Percentiles rank a stretch among this genome's conserved stretches.
Conservation (phyloP, 1,140 invertebrate genomes). For the Drosophila tropicalis region DNA sequence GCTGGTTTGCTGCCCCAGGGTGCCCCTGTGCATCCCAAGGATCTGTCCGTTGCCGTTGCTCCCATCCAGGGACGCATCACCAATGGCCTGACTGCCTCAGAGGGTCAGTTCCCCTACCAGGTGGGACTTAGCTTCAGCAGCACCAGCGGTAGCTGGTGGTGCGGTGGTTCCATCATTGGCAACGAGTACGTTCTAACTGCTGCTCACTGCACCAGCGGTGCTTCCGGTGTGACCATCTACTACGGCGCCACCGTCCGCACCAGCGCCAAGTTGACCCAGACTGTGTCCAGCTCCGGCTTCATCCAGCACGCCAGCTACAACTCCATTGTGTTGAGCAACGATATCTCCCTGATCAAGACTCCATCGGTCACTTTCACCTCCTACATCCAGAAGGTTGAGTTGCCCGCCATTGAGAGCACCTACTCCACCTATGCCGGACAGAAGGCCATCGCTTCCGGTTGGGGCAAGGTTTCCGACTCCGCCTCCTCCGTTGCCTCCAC, state of each 20-base stretch:
- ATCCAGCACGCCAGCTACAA: slow-evolving; percentile 56
- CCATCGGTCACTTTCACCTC: slow-evolving; percentile 21
- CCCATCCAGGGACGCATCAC: slow-evolving; percentile 62
- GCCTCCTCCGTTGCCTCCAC: slow-evolving; percentile 27
- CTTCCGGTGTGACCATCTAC: slow-evolving; percentile 44
- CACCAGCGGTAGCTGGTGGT: slow-evolving; percentile 81
- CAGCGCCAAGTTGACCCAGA: slow-evolving; percentile 25
- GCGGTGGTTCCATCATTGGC: slow-evolving; percentile 86
- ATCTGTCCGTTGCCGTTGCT: slow-evolving; percentile 15
- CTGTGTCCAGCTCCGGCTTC: slow-evolving; percentile 30
- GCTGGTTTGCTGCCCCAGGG: slow-evolving; percentile 13
- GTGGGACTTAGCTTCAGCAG: slow-evolving; percentile 80
- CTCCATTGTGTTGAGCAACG: slow-evolving; percentile 39
- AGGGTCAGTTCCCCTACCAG: slow-evolving; percentile 84
- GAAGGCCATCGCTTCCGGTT: slow-evolving; percentile 53
- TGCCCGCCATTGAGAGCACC: slow-evolving; percentile 34
- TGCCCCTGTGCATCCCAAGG: slow-evolving; percentile 34
- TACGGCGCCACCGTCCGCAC: slow-evolving; percentile 53
- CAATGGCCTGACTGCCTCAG: slow-evolving; percentile 55
- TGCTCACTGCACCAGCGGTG: slow-evolving; percentile 84
- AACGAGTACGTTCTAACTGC: slow-evolving; percentile 85
- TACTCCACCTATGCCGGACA: slow-evolving; percentile 46
- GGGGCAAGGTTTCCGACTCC: slow-evolving; percentile 49
- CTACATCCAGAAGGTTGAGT: slow-evolving; percentile 33
- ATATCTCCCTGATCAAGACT: slow-evolving; percentile 54